phyloP scores from a whole-genome alignment of 2,888 invertebrate species.

The Meliscaeva auricollis region DNA sequence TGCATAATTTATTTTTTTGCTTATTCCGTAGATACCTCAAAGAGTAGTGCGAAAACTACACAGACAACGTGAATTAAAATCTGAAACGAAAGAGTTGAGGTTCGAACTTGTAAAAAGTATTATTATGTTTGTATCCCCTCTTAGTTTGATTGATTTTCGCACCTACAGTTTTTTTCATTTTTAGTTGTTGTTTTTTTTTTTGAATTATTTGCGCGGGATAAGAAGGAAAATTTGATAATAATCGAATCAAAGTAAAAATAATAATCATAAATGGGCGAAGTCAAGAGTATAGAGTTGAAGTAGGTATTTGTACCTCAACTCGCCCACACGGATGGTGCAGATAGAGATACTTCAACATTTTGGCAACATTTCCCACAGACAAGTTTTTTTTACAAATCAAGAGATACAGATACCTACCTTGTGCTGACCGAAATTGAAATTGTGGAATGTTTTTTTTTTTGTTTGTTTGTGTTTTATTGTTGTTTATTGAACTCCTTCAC shows the following conservation, averaged over 20 bases:
- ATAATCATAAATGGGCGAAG: slow-evolving; percentile 49
- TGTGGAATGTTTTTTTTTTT: slow-evolving; percentile 20
- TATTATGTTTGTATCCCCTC: background rate
- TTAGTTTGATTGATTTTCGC: slow-evolving; percentile 45
- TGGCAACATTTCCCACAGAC: slow-evolving; percentile 57
- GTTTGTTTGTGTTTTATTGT: background rate
- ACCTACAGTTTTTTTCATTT: slow-evolving; percentile 14
- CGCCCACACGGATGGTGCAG: slow-evolving; percentile 44
- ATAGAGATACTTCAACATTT: slow-evolving; percentile 33
- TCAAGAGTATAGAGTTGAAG: slow-evolving; percentile 9
- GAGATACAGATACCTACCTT: slow-evolving; percentile 26
- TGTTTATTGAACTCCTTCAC: slow-evolving; percentile 26
- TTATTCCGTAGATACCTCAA: slow-evolving; percentile 32
- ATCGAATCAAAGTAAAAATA: slow-evolving; percentile 13
- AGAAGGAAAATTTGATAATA: slow-evolving; percentile 6
- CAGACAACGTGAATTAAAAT: slow-evolving; percentile 34
- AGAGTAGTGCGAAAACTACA: slow-evolving; percentile 40
- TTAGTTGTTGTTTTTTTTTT: background rate
- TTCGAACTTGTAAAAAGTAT: slow-evolving; percentile 53
- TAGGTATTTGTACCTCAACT: slow-evolving; percentile 51
- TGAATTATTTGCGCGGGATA: slow-evolving; percentile 62
- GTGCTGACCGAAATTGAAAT: slow-evolving; percentile 62
- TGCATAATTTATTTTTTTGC: slow-evolving; percentile 46
- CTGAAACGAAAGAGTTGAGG: slow-evolving; percentile 67
- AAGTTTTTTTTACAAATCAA: slow-evolving; percentile 22